Conservation (phyloP, 2,113 vertebrate species). For the Oplegnathus fasciatus region DNA sequence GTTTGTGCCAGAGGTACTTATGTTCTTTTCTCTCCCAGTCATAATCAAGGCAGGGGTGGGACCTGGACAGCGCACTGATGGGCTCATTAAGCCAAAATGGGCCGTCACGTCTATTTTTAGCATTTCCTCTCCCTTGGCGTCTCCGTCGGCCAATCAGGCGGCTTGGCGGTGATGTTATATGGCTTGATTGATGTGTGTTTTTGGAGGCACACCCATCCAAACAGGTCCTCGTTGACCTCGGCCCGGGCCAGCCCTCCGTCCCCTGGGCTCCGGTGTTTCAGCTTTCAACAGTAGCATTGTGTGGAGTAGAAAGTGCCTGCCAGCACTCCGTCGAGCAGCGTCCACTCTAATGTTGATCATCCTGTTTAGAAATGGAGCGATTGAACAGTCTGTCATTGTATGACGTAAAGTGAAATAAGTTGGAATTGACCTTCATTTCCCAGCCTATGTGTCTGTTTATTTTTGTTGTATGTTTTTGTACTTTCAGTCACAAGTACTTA, state of each 20-base stretch:
- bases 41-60: constrained; percentile 48
- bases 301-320: constrained; percentile 32
- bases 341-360: constrained; percentile 38
- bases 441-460: background rate
- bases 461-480: background rate
- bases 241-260: background rate
- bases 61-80: constrained; percentile 27
- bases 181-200: constrained; percentile 61
- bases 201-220: constrained; percentile 63
- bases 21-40: constrained; percentile 25
- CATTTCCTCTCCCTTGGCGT: constrained; percentile 37
- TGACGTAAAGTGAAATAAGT: constrained; percentile 19
- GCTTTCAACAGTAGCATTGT: constrained; percentile 70
- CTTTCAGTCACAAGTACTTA: too few relatives aligned
- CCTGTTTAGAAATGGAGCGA: background rate
- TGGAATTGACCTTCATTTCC: constrained; percentile 10
- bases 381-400: background rate
- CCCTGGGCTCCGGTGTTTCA: constrained; percentile 37
- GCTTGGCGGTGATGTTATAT: constrained; percentile 44
- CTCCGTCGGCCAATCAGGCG: constrained; percentile 53
- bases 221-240: constrained; percentile 65
- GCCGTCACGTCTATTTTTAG: constrained; percentile 70
- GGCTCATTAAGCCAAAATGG: constrained; percentile 67
- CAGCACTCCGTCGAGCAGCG: constrained; percentile 6
- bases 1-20: constrained; percentile 31